phyloP scores from a whole-genome alignment of 1,140 invertebrate species.

The Dendroctonus valens region DNA sequence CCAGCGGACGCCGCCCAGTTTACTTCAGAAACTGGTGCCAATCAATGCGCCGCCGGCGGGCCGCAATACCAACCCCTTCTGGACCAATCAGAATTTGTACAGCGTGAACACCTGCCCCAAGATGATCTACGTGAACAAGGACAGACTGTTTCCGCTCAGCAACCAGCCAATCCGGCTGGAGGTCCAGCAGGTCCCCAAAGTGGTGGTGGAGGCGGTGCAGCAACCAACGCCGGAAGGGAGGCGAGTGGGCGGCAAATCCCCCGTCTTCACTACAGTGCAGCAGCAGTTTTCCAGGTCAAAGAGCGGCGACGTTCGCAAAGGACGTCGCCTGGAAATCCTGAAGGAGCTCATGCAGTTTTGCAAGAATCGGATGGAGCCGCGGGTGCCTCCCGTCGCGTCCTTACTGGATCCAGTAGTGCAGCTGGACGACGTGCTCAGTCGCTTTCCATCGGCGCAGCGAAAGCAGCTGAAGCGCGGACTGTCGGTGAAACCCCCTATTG shows the following conservation, averaged over 20 bases:
- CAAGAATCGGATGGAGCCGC: slow-evolving; percentile 2
- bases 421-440: not conserved
- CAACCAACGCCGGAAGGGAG: slow-evolving; percentile 1
- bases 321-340: slow-evolving; percentile 17
- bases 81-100: slow-evolving; percentile 41
- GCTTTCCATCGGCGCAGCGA: not conserved
- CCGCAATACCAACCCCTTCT: slow-evolving; percentile 39
- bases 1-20: not conserved
- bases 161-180: slow-evolving; percentile 37
- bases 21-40: not conserved
- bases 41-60: slow-evolving; percentile 9
- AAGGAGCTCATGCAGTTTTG: slow-evolving; percentile 19
- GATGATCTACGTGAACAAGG: slow-evolving; percentile 33
- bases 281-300: no score
- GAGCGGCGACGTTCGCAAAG: slow-evolving; percentile 1
- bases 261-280: no score
- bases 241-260: not conserved
- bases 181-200: slow-evolving; percentile 7
- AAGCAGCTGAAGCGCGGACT: slow-evolving; percentile 9
- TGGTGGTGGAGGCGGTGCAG: slow-evolving; percentile 1
- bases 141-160: slow-evolving; percentile 43
- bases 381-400: slow-evolving; percentile 11
- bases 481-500: not conserved
- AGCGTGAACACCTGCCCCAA: slow-evolving; percentile 38
- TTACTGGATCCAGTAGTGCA: not conserved